phyloP scores from a whole-genome alignment of 2,888 invertebrate species.

The Amphipyra berbera region DNA sequence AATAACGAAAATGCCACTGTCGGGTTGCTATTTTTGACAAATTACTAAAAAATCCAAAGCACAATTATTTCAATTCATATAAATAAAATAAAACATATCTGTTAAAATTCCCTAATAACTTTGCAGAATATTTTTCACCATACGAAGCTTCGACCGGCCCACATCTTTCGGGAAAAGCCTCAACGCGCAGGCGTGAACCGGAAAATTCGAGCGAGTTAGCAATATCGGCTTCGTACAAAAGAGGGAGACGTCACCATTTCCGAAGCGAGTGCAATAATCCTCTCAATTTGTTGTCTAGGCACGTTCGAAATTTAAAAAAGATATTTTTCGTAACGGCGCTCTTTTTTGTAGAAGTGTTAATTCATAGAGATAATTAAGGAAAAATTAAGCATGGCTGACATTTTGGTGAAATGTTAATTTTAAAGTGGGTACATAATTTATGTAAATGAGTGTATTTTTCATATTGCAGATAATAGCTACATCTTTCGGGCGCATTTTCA shows the following conservation, averaged over 20 bases:
- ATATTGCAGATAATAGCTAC: too few species aligned
- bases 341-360: constrained; percentile 37
- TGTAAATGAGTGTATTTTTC: too few species aligned
- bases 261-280: constrained; percentile 79
- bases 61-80: not conserved
- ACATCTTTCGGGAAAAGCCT: constrained; percentile 80
- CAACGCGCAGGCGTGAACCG: constrained; percentile 82
- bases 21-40: too few species aligned
- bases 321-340: constrained; percentile 34
- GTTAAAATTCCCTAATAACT: constrained; percentile 32
- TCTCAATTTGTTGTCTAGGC: constrained; percentile 80
- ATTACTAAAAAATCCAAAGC: not conserved
- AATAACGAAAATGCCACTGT: not conserved
- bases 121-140: constrained; percentile 60
- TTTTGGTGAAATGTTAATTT: constrained; percentile 3
- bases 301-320: constrained; percentile 79
- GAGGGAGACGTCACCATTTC: constrained; percentile 67
- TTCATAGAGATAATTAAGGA: constrained; percentile 16
- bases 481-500: too few species aligned
- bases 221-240: constrained; percentile 53
- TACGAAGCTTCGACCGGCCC: constrained; percentile 83
- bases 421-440: not conserved
- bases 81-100: constrained; percentile 3
- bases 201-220: constrained; percentile 75
- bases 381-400: constrained; percentile 11